A percentile compares a stretch with the other conserved stretches of the same genome.
Evolutionary conservation across 2,113 vertebrate genomes (phyloP).

Genomic region (Heloderma charlesbogerti): DNA sequence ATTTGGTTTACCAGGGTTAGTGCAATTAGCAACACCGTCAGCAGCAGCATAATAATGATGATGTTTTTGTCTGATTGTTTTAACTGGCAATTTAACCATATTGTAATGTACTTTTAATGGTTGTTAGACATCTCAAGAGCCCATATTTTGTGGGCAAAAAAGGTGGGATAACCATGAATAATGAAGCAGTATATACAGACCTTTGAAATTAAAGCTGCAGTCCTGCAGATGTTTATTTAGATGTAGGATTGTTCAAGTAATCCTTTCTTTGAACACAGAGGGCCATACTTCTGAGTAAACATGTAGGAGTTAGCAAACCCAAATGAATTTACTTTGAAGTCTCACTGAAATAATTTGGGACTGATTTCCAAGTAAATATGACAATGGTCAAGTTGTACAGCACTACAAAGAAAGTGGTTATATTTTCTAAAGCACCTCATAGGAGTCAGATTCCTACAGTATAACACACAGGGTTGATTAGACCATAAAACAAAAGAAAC

Average conservation of each 20-base stretch:
- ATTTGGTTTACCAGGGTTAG: background rate
- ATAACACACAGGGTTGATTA: background rate
- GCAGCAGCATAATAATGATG: too few species aligned
- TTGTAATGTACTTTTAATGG: background rate
- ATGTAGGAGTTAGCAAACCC: background rate
- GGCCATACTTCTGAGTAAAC: background rate
- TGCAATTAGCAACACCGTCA: background rate
- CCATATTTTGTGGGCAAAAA: background rate
- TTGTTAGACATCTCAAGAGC: background rate
- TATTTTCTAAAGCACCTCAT: background rate
- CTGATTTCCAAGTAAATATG: background rate
- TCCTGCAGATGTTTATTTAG: background rate
- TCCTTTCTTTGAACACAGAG: background rate
- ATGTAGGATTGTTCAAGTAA: background rate
- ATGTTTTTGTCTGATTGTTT: background rate
- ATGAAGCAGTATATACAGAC: background rate
- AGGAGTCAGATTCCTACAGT: background rate
- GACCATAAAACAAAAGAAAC: background rate
- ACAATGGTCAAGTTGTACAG: background rate
- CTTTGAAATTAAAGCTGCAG: background rate
- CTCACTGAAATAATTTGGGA: background rate
- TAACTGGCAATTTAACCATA: background rate
- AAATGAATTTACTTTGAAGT: background rate
- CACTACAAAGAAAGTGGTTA: background rate
- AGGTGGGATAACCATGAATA: background rate